phyloP scores from a whole-genome alignment of 2,888 invertebrate genomes.

The Eupelmus urozonus region DNA sequence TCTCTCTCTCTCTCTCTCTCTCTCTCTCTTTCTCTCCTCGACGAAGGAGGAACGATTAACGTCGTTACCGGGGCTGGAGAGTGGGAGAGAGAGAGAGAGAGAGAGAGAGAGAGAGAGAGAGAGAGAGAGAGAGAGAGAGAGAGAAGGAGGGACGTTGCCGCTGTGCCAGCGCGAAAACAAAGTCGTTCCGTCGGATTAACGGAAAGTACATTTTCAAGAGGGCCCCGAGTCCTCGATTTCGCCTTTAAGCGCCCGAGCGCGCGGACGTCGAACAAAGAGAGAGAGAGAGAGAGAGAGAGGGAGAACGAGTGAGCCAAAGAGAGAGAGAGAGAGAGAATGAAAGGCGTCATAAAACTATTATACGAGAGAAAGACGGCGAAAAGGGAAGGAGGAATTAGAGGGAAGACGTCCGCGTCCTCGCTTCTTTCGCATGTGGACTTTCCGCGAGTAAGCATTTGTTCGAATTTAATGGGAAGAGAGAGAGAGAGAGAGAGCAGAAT shows the following conservation, averaged over 20 bases:
- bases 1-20: no score
- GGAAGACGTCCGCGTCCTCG: conserved; percentile 5
- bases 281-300: conserved; percentile 10
- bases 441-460: conserved; percentile 26
- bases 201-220: conserved; percentile 46
- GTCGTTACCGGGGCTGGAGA: neutral
- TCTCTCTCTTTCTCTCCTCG: neutral
- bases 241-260: conserved; percentile 17
- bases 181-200: conserved; percentile 45
- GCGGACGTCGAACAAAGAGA: no score
- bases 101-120: neutral
- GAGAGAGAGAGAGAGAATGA: conserved; percentile 33
- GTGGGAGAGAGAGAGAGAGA: neutral
- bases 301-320: neutral
- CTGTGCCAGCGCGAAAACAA: conserved; percentile 28
- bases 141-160: neutral
- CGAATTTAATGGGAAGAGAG: conserved; percentile 48
- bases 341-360: conserved; percentile 57
- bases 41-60: conserved; percentile 19
- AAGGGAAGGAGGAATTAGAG: conserved; percentile 30
- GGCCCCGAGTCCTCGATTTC: conserved; percentile 27
- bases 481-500: conserved; percentile 14
- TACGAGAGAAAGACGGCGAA: neutral
- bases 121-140: conserved; percentile 1
- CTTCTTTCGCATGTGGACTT: conserved; percentile 49